These are phyloP conservation scores for Phenganax marumi DNA, from an alignment of 92 coral and sea anemone species.

Conservation along the genomic window DNA sequence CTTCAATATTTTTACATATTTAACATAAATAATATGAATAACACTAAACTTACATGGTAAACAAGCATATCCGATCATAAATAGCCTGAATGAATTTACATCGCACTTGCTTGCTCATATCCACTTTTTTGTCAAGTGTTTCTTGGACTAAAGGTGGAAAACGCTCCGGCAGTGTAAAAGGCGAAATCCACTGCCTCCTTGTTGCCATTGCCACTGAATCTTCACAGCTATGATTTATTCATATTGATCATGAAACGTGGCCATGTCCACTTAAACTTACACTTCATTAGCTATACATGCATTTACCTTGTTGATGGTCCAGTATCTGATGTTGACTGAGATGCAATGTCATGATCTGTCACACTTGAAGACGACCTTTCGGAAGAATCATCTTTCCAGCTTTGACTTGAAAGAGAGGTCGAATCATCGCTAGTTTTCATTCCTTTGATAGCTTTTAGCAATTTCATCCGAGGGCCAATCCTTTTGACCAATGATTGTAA, in stretches of 20 bases:
- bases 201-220: too few relatives aligned
- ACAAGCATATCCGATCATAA: slow-evolving; percentile 38
- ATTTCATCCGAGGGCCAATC: slow-evolving; percentile 26
- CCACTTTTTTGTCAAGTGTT: neutral
- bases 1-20: too few relatives aligned
- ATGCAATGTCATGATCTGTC: too few relatives aligned
- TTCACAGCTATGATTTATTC: too few relatives aligned
- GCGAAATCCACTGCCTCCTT: neutral
- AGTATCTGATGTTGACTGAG: neutral
- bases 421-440: slow-evolving; percentile 6
- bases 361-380: too few relatives aligned
- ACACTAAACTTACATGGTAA: slow-evolving; percentile 34
- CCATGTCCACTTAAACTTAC: too few relatives aligned
- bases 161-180: slow-evolving; percentile 17
- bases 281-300: too few relatives aligned
- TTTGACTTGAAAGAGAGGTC: neutral
- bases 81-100: slow-evolving; percentile 36
- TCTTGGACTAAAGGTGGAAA: slow-evolving; percentile 24
- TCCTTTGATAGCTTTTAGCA: slow-evolving; percentile 11
- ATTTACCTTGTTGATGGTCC: too few relatives aligned
- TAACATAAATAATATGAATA: too few relatives aligned
- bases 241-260: too few relatives aligned
- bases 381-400: neutral
- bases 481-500: slow-evolving; percentile 25
- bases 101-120: slow-evolving; percentile 11